These are phyloP conservation scores for Camponotus pennsylvanicus DNA, from an alignment of 1,140 invertebrate genomes.

Conservation along the genomic window DNA sequence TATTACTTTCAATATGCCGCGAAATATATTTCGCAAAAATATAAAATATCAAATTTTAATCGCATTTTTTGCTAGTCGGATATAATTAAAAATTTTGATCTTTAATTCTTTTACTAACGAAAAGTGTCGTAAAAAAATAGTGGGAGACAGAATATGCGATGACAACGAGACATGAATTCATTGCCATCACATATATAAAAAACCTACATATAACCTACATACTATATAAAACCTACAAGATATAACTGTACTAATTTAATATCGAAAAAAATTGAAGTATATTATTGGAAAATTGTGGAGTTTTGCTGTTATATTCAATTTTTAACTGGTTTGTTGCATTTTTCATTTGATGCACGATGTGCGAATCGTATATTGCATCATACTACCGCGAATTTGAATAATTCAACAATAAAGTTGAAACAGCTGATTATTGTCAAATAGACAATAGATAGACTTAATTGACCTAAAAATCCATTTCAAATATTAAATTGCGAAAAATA, in stretches of 20 bases:
- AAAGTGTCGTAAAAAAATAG: too few species aligned
- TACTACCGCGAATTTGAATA: neutral
- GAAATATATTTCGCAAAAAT: neutral
- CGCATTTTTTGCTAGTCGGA: too few species aligned
- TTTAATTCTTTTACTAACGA: too few species aligned
- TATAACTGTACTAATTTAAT: conserved; percentile 3
- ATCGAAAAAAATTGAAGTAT: conserved; percentile 17
- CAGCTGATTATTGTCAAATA: conserved; percentile 24
- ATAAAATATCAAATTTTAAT: too few species aligned
- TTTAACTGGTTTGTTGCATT: neutral
- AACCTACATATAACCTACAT: neutral
- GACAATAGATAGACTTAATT: neutral
- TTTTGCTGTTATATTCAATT: neutral
- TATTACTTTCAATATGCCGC: neutral
- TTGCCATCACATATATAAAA: too few species aligned
- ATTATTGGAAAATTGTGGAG: neutral
- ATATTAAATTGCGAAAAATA: neutral
- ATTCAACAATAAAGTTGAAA: neutral
- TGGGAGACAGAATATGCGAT: too few species aligned
- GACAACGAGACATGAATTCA: too few species aligned
- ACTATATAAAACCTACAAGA: neutral
- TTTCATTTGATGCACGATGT: neutral
- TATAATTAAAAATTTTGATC: too few species aligned
- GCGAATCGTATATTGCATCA: neutral
- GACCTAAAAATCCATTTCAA: neutral